Conservation (phyloP, 2,113 vertebrate genomes). For the Cariama cristata region DNA sequence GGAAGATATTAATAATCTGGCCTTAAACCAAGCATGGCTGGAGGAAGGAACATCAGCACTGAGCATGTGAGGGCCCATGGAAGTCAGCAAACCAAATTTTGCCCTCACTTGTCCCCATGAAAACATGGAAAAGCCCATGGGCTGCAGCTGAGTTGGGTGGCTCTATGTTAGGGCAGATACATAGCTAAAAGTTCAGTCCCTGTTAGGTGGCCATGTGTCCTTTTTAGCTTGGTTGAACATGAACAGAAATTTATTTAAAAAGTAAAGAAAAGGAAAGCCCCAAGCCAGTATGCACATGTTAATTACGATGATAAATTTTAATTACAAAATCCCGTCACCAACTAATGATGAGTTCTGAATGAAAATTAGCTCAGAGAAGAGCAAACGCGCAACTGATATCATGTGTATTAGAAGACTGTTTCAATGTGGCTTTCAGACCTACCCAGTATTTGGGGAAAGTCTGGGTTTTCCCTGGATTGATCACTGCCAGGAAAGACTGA, state of each 20-base stretch:
- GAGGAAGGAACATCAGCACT: not conserved
- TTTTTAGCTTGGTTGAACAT: not conserved
- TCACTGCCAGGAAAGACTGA: not conserved
- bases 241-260: not conserved
- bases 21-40: not conserved
- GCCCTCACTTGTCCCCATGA: not conserved
- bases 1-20: not conserved
- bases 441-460: not conserved
- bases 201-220: not conserved
- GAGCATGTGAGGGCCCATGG: not conserved
- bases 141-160: not conserved
- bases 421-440: not conserved
- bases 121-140: not conserved
- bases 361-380: not conserved
- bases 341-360: not conserved
- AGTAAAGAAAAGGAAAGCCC: not conserved
- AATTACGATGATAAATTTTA: not conserved
- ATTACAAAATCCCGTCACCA: not conserved
- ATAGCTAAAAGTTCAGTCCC: not conserved
- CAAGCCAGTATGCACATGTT: not conserved
- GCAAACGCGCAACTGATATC: rapidly evolving
- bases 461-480: not conserved
- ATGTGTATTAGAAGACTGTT: rapidly evolving
- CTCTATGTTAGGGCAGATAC: not conserved
- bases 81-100: not conserved